Evolutionary conservation across 2,888 invertebrate genomes (phyloP), one percentile per base, ranked within the genome.

Genomic region (Archips xylosteana): DNA sequence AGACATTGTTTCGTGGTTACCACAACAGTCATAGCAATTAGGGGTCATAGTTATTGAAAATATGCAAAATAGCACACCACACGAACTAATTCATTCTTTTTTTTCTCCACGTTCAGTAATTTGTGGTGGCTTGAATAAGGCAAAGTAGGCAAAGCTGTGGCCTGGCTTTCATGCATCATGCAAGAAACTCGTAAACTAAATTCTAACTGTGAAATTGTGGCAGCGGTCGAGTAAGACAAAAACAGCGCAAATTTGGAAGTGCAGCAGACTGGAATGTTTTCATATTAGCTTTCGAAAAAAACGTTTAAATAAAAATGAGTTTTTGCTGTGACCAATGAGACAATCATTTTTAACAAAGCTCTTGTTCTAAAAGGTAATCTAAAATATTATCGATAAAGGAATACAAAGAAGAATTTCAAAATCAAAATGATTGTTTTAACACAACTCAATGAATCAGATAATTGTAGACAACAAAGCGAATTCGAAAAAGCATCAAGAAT

Each of bases 201-300:
- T 59, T 59, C 59, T 47, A 36, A 60, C 34, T 23, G 67, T 47
- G 59, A 47, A 68, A 60, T 15, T 45, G 3, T 32, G 9, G 13
- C 59, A 61, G 61, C 66, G 49, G 42, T 63, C 32, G 54, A 64
- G 59, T 59, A 32, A 60, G 9, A 66, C 49, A 61, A 61, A 61
- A 67, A 42, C 23, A 15, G 60, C 12, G n/a, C 45, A 51, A 60
- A 60, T 64, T 59, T 12, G 60, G 45, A 49, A 34, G 15, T 39
- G 51, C 60, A 71, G n/a, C 51, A 66, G 65, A 61, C 51, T 60
- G 65, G 49, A 61, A 65, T 49, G 59, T n/a, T 65, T 54, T 54
- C 3, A 23, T 34, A 15, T 54, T 51, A 36, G 51, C 23, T 54
- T 49, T 5, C 4, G 12, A 62, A 62, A 39, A 23, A 39, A 39